Evolutionary conservation across 2,888 invertebrate species (phyloP).

Genomic region (Eupelmus urozonus): DNA sequence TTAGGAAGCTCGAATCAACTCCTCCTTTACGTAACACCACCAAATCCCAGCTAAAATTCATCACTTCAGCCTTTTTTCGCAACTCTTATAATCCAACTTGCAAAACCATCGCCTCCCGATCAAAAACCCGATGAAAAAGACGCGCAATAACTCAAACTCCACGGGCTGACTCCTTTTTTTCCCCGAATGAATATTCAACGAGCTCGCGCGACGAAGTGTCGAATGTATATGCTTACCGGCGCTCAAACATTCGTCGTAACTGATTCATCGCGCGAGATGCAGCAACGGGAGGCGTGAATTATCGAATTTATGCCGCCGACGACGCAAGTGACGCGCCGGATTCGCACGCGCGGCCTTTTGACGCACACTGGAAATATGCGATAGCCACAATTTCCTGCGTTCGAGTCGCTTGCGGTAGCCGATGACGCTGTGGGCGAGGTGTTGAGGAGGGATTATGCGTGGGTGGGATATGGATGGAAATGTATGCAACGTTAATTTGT

Average conservation of each 20-base stretch:
- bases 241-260: slow-evolving; percentile 6
- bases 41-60: too few relatives aligned
- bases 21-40: too few relatives aligned
- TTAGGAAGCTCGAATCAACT: too few relatives aligned
- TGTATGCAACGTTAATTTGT: too few relatives aligned
- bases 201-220: slow-evolving; percentile 11
- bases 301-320: slow-evolving; percentile 45
- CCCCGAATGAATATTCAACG: slow-evolving; percentile 41
- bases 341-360: slow-evolving; percentile 7
- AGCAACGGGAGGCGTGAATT: slow-evolving; percentile 41
- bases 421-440: too few relatives aligned
- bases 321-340: slow-evolving; percentile 4
- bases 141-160: background rate
- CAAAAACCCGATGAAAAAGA: too few relatives aligned
- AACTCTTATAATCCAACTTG: too few relatives aligned
- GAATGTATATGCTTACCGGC: slow-evolving; percentile 6
- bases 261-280: slow-evolving; percentile 41
- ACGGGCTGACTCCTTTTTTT: background rate
- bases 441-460: too few relatives aligned
- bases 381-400: background rate
- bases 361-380: slow-evolving; percentile 28
- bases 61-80: too few relatives aligned
- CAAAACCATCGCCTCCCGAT: too few relatives aligned
- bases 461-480: too few relatives aligned
- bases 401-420: too few relatives aligned